These are phyloP conservation scores for Coelopa pilipes DNA, from an alignment of 2,888 invertebrate genomes.

Conservation along the genomic window DNA sequence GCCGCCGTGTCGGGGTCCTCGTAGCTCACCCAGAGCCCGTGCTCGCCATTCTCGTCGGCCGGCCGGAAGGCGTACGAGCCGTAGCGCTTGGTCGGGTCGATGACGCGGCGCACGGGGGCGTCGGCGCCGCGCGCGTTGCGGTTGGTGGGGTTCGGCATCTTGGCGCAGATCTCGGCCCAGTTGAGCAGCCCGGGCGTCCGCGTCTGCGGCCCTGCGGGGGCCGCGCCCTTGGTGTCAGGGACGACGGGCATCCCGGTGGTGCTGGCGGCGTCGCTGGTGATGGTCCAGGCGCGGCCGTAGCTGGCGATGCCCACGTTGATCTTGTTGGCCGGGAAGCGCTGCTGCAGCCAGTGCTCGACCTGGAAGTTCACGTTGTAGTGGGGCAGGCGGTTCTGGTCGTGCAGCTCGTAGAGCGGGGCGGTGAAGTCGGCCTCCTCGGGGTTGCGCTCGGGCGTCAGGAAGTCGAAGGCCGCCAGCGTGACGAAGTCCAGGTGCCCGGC, in stretches of 20 bases:
- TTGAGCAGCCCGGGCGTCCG: slow-evolving; percentile 78
- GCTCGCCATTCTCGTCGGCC: slow-evolving; percentile 73
- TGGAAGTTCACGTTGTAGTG: slow-evolving; percentile 76
- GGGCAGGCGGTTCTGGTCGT: slow-evolving; percentile 72
- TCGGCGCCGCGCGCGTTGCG: slow-evolving; percentile 71
- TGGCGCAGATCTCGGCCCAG: slow-evolving; percentile 82
- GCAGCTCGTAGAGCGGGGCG: slow-evolving; percentile 77
- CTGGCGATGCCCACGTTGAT: slow-evolving; percentile 78
- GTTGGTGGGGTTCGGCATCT: slow-evolving; percentile 75
- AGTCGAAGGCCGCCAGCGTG: slow-evolving; percentile 83
- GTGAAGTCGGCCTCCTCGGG: slow-evolving; percentile 83
- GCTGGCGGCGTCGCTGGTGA: slow-evolving; percentile 77
- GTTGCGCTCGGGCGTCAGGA: slow-evolving; percentile 78
- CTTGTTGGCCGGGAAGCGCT: slow-evolving; percentile 74
- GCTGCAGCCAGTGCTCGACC: slow-evolving; percentile 73
- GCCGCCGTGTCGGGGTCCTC: slow-evolving; percentile 86
- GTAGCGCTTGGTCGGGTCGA: slow-evolving; percentile 83
- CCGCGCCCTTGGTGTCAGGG: slow-evolving; percentile 74
- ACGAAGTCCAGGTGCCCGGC: slow-evolving; percentile 81
- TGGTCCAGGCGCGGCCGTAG: slow-evolving; percentile 81
- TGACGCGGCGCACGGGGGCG: slow-evolving; percentile 76
- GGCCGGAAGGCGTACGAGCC: slow-evolving; percentile 82
- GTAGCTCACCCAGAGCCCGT: slow-evolving; percentile 85
- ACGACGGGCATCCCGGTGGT: slow-evolving; percentile 81
- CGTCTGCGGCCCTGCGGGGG: slow-evolving; percentile 78